Base-by-base conservation (phyloP, 1,140 invertebrate species). In the Chrysopa pallens region DNA sequence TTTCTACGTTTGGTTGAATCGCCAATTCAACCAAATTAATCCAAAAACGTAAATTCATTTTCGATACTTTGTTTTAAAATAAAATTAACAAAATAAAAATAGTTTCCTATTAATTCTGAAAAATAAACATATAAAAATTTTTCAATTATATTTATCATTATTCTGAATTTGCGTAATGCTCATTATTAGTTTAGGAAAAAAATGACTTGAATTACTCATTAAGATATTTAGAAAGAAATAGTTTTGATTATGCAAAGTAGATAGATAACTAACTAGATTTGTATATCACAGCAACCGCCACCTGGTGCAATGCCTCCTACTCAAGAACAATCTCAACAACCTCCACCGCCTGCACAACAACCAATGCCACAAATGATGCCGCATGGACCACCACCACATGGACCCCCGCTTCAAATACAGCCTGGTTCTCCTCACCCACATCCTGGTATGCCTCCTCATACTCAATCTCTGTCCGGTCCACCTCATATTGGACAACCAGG, bases 391-490 rank as follows among this genome's bases (percentile, higher is more conserved):
- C 47, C 46, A 11, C 35, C 17, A 23, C 17, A 23, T 23, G 17
- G 17, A 23, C 17, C 17, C 7, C 50, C 42, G 40, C 45, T 36
- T 14, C 51, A 45, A 42, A 43, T 43, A 7, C 44, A 48, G 11
- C 6, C n/a, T 15, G 38, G 39, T 9, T 44, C 23, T 36, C 50
- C 46, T 13, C 47, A 49, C 6, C 36, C 53, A 6, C 52, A 52
- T 35, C 40, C 42, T 9, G 35, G 35, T 29, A 55, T 58, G 27
- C 50, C 42, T 5, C 54, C 55, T 11, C 58, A 61, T 39, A 53
- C 17, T 23, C 17, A 23, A 23, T 2, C 17, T 23, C 2, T 23
- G 17, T n/a, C 37, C 9, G 23, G 13, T 8, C 4, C 17, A 4
- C 23, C 44, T 2, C 8, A 41, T 12, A 45, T 41, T 29, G 6